These are phyloP conservation scores for Drosophila putrida DNA, from an alignment of 2,888 invertebrate species.

Conservation along the genomic window DNA sequence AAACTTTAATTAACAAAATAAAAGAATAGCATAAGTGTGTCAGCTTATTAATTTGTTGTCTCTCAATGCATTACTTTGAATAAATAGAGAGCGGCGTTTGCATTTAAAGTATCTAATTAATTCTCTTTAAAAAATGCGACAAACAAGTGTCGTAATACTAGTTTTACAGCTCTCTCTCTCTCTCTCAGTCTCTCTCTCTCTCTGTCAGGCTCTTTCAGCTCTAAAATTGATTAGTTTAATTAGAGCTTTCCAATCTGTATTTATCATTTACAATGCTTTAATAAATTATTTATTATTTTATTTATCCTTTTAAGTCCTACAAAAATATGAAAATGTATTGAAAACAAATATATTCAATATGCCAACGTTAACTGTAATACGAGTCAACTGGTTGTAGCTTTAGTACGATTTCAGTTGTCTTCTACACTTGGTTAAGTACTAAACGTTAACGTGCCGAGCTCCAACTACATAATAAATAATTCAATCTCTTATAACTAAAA, in stretches of 20 bases:
- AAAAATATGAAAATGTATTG: background rate
- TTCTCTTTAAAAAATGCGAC: background rate
- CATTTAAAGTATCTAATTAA: background rate
- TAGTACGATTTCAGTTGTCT: background rate
- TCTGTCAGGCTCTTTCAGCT: background rate
- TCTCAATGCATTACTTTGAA: too few relatives aligned
- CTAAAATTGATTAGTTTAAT: too few relatives aligned
- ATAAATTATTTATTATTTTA: too few relatives aligned
- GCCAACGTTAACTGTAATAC: background rate
- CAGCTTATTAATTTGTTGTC: too few relatives aligned
- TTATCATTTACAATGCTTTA: too few relatives aligned
- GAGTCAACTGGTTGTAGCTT: conserved; percentile 2
- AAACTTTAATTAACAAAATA: too few relatives aligned
- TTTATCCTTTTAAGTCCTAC: too few relatives aligned
- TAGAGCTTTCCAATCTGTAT: too few relatives aligned
- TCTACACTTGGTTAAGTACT: background rate
- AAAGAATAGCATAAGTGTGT: too few relatives aligned
- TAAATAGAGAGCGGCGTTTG: background rate
- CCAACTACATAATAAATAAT: too few relatives aligned
- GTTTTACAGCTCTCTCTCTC: background rate
- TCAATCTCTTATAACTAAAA: background rate
- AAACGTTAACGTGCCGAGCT: too few relatives aligned
- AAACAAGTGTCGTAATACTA: background rate
- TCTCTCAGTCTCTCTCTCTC: background rate
- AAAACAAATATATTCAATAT: background rate